Evolutionary conservation across 2,113 vertebrate species (phyloP).

Genomic region (Callipepla squamata): DNA sequence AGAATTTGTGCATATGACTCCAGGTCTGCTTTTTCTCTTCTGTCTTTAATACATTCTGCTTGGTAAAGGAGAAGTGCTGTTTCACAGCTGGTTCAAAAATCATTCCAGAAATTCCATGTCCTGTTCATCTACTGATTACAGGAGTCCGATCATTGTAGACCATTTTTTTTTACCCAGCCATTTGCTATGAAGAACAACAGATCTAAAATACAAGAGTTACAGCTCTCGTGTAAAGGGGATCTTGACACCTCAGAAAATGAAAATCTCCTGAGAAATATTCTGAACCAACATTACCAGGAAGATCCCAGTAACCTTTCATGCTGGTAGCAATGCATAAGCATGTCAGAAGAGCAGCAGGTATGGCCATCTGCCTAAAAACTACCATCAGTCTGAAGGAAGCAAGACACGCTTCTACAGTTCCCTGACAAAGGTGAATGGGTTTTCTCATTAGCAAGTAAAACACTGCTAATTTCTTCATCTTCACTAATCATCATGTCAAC

Average conservation of each 20-base stretch:
- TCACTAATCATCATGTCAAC: not conserved
- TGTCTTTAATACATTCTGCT: not conserved
- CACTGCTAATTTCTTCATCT: conserved; percentile 6
- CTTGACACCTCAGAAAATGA: not conserved
- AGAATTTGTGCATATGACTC: not conserved
- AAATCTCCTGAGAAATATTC: not conserved
- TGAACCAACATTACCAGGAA: not conserved
- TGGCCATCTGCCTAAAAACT: not conserved
- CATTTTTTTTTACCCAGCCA: not conserved
- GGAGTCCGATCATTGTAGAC: not conserved
- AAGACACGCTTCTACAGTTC: not conserved
- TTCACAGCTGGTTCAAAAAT: not conserved
- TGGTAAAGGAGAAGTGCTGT: not conserved
- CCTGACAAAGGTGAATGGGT: not conserved
- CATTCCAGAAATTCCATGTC: not conserved
- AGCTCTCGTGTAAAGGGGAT: rapidly evolving
- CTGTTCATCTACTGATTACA: not conserved
- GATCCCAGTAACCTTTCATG: not conserved
- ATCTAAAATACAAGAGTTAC: not conserved
- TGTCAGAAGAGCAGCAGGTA: not conserved
- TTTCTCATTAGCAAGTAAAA: conserved; percentile 20
- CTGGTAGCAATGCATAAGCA: not conserved
- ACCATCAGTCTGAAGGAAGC: not conserved
- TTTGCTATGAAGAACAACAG: not conserved
- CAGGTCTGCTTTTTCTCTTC: not conserved